These are phyloP conservation scores for Nylanderia fulva DNA, from an alignment of 1,140 invertebrate genomes.

Conservation along the genomic window DNA sequence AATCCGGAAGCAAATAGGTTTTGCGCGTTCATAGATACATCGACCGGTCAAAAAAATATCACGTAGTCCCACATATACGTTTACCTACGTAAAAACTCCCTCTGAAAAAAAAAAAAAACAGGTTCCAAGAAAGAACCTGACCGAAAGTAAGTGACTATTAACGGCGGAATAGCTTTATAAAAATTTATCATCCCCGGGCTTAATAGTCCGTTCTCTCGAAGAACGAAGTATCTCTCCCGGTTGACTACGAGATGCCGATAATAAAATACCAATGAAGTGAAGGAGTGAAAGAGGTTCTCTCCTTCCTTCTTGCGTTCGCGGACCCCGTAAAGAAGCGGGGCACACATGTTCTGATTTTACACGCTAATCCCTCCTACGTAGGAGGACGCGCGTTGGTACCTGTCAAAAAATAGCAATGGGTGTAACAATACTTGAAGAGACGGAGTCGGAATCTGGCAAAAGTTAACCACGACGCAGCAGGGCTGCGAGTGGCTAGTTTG, in stretches of 20 bases:
- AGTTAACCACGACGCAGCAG: conserved; percentile 78
- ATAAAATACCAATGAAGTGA: conserved; percentile 75
- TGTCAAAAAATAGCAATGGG: conserved; percentile 78
- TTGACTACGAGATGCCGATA: conserved; percentile 66
- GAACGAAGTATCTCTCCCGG: conserved; percentile 58
- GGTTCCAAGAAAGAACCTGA: conserved; percentile 71
- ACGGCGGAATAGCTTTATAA: conserved; percentile 68
- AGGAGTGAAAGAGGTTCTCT: conserved; percentile 57
- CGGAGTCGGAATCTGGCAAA: conserved; percentile 68
- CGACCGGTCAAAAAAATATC: conserved; percentile 38
- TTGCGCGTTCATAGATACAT: conserved; percentile 26
- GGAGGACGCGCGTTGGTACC: conserved; percentile 77
- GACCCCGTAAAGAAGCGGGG: conserved; percentile 42
- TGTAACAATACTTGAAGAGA: conserved; percentile 74
- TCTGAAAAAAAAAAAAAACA: conserved; percentile 69
- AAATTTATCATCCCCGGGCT: conserved; percentile 74
- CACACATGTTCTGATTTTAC: conserved; percentile 71
- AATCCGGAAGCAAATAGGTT: conserved; percentile 24
- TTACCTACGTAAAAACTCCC: neutral
- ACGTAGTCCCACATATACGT: conserved; percentile 32
- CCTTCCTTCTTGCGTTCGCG: neutral
- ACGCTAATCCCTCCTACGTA: conserved; percentile 77
- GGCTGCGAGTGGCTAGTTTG: conserved; percentile 68
- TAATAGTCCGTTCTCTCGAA: conserved; percentile 63
- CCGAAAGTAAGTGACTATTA: conserved; percentile 76